Conservation (phyloP, 2,797 vertebrate genomes). For the Poeciliopsis gracilis region DNA sequence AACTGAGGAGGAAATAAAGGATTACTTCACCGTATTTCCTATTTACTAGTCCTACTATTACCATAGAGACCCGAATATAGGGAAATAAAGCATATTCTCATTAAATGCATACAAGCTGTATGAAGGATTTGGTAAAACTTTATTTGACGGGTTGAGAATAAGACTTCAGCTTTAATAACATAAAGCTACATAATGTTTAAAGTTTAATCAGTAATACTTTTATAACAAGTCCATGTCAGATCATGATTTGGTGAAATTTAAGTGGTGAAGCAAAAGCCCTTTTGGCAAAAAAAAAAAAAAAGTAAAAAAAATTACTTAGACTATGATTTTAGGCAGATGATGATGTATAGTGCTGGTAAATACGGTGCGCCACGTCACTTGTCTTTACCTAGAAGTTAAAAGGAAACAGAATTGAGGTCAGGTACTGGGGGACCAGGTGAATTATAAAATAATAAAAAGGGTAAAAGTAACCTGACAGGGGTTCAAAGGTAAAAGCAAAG, state of each 20-base stretch:
- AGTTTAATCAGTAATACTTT: too few relatives aligned
- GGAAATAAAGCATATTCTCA: neutral
- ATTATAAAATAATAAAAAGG: neutral
- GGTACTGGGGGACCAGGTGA: neutral
- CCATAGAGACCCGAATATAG: neutral
- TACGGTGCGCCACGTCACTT: neutral
- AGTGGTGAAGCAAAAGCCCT: too few relatives aligned
- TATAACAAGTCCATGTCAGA: too few relatives aligned
- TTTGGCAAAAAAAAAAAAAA: too few relatives aligned
- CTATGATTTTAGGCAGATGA: too few relatives aligned
- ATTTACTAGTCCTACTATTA: neutral
- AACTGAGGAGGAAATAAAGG: neutral
- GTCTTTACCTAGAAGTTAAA: neutral
- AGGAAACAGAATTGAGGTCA: neutral
- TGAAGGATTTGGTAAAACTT: too few relatives aligned
- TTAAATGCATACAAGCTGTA: too few relatives aligned
- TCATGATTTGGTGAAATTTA: too few relatives aligned
- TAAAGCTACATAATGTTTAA: too few relatives aligned
- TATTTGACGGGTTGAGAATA: too few relatives aligned
- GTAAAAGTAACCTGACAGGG: neutral
- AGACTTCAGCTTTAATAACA: too few relatives aligned
- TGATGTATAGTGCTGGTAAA: neutral
- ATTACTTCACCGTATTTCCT: neutral
- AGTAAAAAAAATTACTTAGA: too few relatives aligned
- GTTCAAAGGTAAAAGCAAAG: slow-evolving; percentile 15